Evolutionary conservation across 2,113 vertebrate species (phyloP).

Genomic region (Cryptotis parvus): DNA sequence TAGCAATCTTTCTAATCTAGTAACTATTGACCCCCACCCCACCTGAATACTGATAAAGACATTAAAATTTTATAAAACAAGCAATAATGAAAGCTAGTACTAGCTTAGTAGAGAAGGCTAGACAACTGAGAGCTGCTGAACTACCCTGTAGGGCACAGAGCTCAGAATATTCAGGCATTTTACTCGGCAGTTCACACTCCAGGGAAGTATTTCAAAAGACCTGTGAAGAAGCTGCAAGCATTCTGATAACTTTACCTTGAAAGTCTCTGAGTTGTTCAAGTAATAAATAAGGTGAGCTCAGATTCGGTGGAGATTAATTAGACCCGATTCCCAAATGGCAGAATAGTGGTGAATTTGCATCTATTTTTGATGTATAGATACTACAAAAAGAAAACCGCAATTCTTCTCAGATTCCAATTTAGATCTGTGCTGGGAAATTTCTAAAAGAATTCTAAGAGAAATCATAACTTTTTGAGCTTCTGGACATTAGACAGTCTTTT

Average conservation of each 20-base stretch:
- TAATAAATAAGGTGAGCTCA: background rate
- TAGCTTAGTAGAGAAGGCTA: background rate
- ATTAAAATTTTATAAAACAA: background rate
- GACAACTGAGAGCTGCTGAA: background rate
- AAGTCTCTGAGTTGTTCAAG: background rate
- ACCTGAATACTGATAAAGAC: background rate
- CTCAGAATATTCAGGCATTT: background rate
- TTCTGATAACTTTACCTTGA: background rate
- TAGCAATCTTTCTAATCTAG: background rate
- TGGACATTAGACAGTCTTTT: background rate
- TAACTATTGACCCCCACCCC: background rate
- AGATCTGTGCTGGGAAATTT: background rate
- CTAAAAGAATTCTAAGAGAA: slow-evolving; percentile 13
- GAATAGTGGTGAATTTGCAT: background rate
- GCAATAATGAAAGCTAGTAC: background rate
- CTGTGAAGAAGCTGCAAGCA: background rate
- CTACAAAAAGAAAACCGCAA: background rate
- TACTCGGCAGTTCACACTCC: background rate
- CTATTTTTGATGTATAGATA: background rate
- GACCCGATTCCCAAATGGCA: background rate
- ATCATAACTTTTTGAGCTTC: background rate
- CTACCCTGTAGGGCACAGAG: background rate
- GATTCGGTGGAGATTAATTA: background rate
- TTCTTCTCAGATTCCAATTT: background rate
- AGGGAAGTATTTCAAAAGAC: background rate